Percentiles rank a stretch among this genome's conserved stretches.
These are phyloP conservation scores for Stomorhina lunata DNA, from an alignment of 2,888 invertebrate genomes.

Conservation along the genomic window DNA sequence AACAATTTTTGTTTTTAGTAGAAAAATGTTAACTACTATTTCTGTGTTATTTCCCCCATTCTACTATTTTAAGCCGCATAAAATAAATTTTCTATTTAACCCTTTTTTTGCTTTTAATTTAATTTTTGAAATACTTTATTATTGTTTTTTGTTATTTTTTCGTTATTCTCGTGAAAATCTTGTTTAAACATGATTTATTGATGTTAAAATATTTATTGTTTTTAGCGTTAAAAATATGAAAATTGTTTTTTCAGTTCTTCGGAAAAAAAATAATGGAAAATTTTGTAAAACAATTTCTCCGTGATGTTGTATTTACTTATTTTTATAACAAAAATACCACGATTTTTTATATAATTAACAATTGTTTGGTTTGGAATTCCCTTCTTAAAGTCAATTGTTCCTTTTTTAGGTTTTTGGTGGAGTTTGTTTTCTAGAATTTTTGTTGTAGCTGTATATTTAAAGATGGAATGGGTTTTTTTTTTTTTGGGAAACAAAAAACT, in stretches of 20 bases:
- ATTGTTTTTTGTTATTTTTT: constrained; percentile 1
- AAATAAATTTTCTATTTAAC: constrained; percentile 34
- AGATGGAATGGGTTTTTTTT: too few relatives aligned
- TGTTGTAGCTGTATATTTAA: constrained; percentile 31
- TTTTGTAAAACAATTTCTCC: constrained; percentile 18
- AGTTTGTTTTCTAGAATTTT: constrained; percentile 10
- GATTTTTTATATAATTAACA: constrained; percentile 25
- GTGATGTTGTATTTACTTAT: constrained; percentile 11
- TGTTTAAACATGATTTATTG: constrained; percentile 77
- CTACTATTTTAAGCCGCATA: not conserved
- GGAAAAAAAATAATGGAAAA: constrained; percentile 15
- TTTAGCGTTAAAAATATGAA: constrained; percentile 67
- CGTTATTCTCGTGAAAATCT: constrained; percentile 34
- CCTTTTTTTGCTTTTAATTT: constrained; percentile 49
- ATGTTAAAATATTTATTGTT: constrained; percentile 78
- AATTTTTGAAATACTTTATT: constrained; percentile 50
- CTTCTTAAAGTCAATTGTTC: constrained; percentile 49
- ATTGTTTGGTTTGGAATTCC: constrained; percentile 31
- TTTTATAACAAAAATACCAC: constrained; percentile 14
- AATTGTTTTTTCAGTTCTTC: constrained; percentile 61
- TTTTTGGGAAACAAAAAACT: constrained; percentile 66
- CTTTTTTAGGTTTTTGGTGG: not conserved
- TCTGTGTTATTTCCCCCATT: not conserved
- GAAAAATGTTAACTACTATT: not conserved
- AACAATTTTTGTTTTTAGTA: not conserved